These are phyloP conservation scores for Lutjanus campechanus DNA, from an alignment of 2,797 vertebrate genomes.

Conservation along the genomic window DNA sequence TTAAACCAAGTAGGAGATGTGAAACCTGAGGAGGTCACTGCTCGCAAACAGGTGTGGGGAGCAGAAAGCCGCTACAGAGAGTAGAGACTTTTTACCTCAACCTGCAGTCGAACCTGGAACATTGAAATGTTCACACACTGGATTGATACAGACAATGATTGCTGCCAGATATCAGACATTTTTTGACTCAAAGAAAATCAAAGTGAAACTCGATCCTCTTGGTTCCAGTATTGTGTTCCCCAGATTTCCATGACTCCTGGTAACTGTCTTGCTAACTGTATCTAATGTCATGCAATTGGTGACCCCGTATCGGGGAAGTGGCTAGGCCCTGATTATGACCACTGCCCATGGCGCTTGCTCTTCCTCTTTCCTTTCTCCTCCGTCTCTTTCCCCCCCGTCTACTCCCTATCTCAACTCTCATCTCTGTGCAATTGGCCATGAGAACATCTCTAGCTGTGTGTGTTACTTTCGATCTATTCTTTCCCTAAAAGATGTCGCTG, in stretches of 20 bases:
- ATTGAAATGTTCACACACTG: slow-evolving; percentile 10
- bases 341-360: slow-evolving; percentile 74
- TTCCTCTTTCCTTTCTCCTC: slow-evolving; percentile 59
- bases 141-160: slow-evolving; percentile 16
- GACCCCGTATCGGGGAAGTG: slow-evolving; percentile 73
- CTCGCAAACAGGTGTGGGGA: slow-evolving; percentile 22
- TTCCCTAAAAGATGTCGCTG: slow-evolving; percentile 72
- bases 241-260: slow-evolving; percentile 75
- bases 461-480: slow-evolving; percentile 70
- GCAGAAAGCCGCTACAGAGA: slow-evolving; percentile 10
- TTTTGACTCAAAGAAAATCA: slow-evolving; percentile 1
- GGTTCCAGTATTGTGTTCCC: slow-evolving; percentile 51
- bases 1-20: slow-evolving; percentile 88
- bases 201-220: slow-evolving; percentile 16
- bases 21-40: slow-evolving; percentile 88
- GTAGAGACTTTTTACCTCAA: not conserved
- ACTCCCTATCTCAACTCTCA: slow-evolving; percentile 46
- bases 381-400: slow-evolving; percentile 5
- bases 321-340: slow-evolving; percentile 82
- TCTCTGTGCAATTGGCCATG: slow-evolving; percentile 73
- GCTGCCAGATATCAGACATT: slow-evolving; percentile 18
- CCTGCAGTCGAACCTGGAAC: slow-evolving; percentile 18
- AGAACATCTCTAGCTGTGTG: slow-evolving; percentile 75
- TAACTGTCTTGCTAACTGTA: slow-evolving; percentile 81
- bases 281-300: slow-evolving; percentile 83